A percentile compares a stretch with the other conserved stretches of the same genome.
Conservation (phyloP, 2,113 vertebrate species). For the Clupea harengus region DNA sequence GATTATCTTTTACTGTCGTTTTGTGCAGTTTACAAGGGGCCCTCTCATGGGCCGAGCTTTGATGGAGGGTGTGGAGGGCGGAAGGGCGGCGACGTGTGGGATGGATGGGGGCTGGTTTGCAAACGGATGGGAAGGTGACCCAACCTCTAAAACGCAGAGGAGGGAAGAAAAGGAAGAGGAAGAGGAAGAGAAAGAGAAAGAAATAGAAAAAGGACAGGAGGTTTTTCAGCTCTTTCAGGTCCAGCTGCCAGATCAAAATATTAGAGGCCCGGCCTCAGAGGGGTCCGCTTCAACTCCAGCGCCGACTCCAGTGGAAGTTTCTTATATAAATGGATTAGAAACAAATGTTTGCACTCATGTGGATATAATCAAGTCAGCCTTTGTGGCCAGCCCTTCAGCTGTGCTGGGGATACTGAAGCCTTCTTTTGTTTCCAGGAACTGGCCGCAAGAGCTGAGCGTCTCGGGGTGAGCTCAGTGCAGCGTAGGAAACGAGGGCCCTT, state of each 20-base stretch:
- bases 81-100: neutral
- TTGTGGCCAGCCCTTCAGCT: constrained; percentile 64
- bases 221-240: constrained; percentile 31
- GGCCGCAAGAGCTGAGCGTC: constrained; percentile 30
- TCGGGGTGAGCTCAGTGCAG: constrained; percentile 40
- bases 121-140: neutral
- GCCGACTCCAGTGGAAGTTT: constrained; percentile 68
- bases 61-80: constrained; percentile 46
- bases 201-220: constrained; percentile 30
- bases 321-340: constrained; percentile 75
- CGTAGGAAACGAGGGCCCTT: constrained; percentile 52
- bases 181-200: constrained; percentile 25
- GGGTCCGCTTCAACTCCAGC: constrained; percentile 21
- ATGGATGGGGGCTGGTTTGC: neutral
- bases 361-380: constrained; percentile 69
- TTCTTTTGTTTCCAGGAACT: constrained; percentile 36
- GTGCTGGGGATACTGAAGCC: constrained; percentile 48
- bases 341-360: constrained; percentile 74
- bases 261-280: constrained; percentile 51
- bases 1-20: constrained; percentile 60
- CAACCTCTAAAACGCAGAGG: neutral
- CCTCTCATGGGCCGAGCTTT: constrained; percentile 57
- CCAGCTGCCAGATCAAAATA: constrained; percentile 57
- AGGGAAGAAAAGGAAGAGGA: constrained; percentile 8
- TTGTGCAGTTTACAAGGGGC: constrained; percentile 65